Evolutionary conservation across 2,113 vertebrate species (phyloP).

Genomic region (Serranochromis macrocephalus): DNA sequence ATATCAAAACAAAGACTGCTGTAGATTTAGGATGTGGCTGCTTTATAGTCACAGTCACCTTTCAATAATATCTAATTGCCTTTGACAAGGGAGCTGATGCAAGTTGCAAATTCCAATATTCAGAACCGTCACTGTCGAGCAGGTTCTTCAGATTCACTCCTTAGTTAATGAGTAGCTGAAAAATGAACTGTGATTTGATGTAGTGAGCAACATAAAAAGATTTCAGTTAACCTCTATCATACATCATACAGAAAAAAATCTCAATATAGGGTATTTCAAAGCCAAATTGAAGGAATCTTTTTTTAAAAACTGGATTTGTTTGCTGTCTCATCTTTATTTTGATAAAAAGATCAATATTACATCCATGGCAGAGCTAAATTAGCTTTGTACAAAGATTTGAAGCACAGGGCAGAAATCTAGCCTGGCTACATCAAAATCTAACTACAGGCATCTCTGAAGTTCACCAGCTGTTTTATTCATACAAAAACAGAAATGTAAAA

Average conservation of each 20-base stretch:
- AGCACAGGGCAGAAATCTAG: not conserved
- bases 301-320: not conserved
- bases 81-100: not conserved
- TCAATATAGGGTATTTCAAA: not conserved
- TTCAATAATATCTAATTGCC: not conserved
- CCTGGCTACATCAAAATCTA: not conserved
- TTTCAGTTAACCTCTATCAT: not conserved
- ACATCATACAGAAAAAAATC: not conserved
- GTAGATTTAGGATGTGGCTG: constrained; percentile 12
- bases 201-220: not conserved
- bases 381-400: not conserved
- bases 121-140: not conserved
- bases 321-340: not conserved
- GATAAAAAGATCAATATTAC: not conserved
- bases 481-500: not conserved
- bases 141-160: not conserved
- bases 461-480: not conserved
- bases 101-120: not conserved
- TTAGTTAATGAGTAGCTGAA: not conserved
- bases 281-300: not conserved
- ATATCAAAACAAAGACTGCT: not conserved
- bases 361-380: not conserved
- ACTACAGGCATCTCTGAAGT: not conserved
- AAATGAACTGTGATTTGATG: not conserved
- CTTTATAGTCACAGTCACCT: not conserved